Conservation (phyloP, 2,797 vertebrate species). For the Apogon talboti region DNA sequence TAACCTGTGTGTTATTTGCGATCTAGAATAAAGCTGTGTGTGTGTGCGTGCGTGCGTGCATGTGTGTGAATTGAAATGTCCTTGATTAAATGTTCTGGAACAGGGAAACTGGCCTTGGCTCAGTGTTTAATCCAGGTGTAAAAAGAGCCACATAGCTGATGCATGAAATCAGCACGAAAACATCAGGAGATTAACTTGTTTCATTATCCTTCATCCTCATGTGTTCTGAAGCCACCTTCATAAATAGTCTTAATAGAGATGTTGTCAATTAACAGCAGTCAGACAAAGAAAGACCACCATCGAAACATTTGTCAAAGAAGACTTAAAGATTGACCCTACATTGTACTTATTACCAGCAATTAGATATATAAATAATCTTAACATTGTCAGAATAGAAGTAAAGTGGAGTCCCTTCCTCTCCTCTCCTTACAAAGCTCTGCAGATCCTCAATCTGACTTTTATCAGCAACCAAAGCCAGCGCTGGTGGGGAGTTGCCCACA, state of each 20-base stretch:
- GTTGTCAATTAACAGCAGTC: constrained; percentile 12
- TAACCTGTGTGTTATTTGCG: constrained; percentile 40
- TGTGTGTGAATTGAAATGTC: constrained; percentile 35
- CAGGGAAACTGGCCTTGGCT: constrained; percentile 13
- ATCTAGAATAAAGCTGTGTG: constrained; percentile 8
- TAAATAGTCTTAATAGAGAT: not conserved
- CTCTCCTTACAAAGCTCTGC: constrained; percentile 25
- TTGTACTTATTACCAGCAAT: too few relatives aligned
- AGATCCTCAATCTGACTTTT: constrained; percentile 52
- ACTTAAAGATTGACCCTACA: too few relatives aligned
- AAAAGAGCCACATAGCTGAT: constrained; percentile 24
- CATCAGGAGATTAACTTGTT: constrained; percentile 25
- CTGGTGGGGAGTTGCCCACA: constrained; percentile 59
- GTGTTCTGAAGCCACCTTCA: constrained; percentile 9
- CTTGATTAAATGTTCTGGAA: constrained; percentile 49
- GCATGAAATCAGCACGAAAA: constrained; percentile 24
- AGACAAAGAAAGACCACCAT: fast-evolving
- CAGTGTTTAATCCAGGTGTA: constrained; percentile 37
- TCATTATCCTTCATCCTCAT: constrained; percentile 11
- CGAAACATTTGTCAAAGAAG: not conserved
- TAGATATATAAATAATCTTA: constrained; percentile 11
- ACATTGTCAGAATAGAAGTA: constrained; percentile 7
- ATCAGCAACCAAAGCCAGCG: constrained; percentile 55
- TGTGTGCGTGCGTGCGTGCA: constrained; percentile 5
- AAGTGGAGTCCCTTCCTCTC: constrained; percentile 19